phyloP scores from a whole-genome alignment of 2,797 vertebrate species.

The Brachyalestes nurse region DNA sequence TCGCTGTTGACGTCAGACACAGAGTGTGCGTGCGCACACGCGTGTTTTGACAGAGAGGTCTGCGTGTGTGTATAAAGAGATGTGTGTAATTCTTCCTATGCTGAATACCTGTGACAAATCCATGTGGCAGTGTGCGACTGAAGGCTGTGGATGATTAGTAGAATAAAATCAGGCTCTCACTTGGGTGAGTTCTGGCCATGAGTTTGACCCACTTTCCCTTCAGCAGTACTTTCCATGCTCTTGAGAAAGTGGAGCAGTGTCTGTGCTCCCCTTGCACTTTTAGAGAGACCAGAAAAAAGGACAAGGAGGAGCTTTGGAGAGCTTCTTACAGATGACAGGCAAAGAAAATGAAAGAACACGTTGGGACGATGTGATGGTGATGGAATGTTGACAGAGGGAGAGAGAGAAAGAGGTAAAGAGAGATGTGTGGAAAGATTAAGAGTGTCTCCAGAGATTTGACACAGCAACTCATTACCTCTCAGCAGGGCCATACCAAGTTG shows the following conservation, averaged over 20 bases:
- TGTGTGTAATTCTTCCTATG: background rate
- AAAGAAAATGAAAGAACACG: constrained; percentile 56
- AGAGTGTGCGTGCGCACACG: background rate
- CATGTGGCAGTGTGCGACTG: background rate
- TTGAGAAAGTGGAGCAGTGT: constrained; percentile 1
- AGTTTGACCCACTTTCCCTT: constrained; percentile 48
- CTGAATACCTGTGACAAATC: constrained; percentile 17
- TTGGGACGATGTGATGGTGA: constrained; percentile 54
- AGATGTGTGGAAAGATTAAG: background rate
- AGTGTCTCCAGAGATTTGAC: constrained; percentile 32
- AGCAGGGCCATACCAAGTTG: background rate
- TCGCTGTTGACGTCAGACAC: background rate
- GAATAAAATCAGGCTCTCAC: background rate
- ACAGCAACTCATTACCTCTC: constrained; percentile 35
- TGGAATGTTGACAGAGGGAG: constrained; percentile 63
- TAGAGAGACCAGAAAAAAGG: constrained; percentile 3
- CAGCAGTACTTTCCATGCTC: constrained; percentile 8
- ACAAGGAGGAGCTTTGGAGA: background rate
- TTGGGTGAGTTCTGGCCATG: background rate
- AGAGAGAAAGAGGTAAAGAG: constrained; percentile 4
- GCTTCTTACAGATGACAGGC: constrained; percentile 21
- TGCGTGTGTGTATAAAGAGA: background rate
- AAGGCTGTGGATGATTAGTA: background rate
- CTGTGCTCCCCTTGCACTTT: background rate
- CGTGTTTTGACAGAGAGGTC: background rate